A percentile compares a stretch with the other conserved stretches of the same genome.
Evolutionary conservation across 2,113 vertebrate genomes (phyloP).

Genomic region (Tachycineta bicolor): DNA sequence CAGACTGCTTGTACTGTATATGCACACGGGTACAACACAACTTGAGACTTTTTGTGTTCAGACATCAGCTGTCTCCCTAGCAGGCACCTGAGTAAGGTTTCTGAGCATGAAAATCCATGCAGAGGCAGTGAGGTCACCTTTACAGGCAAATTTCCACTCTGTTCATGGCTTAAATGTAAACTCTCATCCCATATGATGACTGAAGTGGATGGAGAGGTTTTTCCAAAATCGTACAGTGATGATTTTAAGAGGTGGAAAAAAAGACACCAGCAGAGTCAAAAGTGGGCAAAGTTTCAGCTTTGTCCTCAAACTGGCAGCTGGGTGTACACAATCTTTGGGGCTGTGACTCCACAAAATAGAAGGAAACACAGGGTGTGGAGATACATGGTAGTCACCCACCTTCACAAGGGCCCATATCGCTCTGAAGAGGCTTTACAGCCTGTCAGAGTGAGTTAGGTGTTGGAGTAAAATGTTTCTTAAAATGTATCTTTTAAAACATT

Average conservation of each 20-base stretch:
- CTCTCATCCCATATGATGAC: neutral
- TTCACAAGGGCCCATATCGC: fast-evolving
- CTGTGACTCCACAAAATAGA: fast-evolving
- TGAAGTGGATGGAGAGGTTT: neutral
- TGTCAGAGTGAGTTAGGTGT: neutral
- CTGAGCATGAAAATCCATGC: neutral
- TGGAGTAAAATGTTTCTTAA: neutral
- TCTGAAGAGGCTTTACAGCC: neutral
- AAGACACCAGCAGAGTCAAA: neutral
- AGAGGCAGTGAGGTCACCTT: neutral
- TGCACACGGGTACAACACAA: neutral
- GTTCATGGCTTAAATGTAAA: neutral
- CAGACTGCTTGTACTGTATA: fast-evolving
- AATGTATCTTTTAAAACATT: neutral
- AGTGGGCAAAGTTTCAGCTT: neutral
- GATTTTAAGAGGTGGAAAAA: neutral
- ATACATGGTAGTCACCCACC: neutral
- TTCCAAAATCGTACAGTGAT: neutral
- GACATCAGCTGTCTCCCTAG: neutral
- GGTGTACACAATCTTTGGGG: fast-evolving
- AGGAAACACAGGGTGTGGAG: neutral
- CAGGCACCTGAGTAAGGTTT: neutral
- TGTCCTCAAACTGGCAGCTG: neutral
- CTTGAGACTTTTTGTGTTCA: neutral
- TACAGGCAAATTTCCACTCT: neutral